A percentile compares a stretch with the other conserved stretches of the same genome.
These are phyloP conservation scores for Solea senegalensis DNA, from an alignment of 2,113 vertebrate species.

Conservation along the genomic window DNA sequence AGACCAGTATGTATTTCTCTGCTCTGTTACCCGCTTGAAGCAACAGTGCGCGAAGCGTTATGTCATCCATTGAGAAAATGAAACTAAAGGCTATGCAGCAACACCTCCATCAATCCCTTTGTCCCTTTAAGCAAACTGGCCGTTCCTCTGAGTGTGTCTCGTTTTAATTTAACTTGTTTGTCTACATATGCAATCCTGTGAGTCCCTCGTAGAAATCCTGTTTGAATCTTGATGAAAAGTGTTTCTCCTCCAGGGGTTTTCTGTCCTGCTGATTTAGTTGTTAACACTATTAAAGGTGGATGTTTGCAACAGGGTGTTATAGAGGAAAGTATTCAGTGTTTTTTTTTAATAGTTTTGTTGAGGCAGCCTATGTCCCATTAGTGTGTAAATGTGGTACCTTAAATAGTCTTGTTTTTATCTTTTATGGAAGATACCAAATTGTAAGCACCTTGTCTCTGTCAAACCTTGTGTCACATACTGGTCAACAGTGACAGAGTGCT, in stretches of 20 bases:
- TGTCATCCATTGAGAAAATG: neutral
- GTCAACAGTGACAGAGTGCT: neutral
- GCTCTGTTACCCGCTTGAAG: conserved; percentile 29
- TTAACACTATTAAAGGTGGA: conserved; percentile 37
- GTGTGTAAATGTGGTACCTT: neutral
- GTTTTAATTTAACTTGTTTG: conserved; percentile 30
- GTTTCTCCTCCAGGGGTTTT: conserved; percentile 43
- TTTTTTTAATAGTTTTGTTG: no score
- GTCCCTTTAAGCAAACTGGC: no score
- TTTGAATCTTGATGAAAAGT: conserved; percentile 47
- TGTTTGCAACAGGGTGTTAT: conserved; percentile 37
- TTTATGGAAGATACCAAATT: neutral
- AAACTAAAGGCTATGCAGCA: conserved; percentile 66
- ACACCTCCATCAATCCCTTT: neutral
- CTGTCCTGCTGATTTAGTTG: conserved; percentile 57
- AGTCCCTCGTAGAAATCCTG: conserved; percentile 29
- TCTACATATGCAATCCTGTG: conserved; percentile 45
- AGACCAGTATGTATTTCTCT: conserved; percentile 18
- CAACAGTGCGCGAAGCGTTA: neutral
- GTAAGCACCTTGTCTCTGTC: neutral
- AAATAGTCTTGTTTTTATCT: neutral
- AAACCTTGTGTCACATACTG: neutral
- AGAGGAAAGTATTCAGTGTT: neutral
- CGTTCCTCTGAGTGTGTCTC: conserved; percentile 21
- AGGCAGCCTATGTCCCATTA: neutral